These are phyloP conservation scores for Lepidochrysops patricia DNA, from an alignment of 2,888 invertebrate species.

Conservation along the genomic window DNA sequence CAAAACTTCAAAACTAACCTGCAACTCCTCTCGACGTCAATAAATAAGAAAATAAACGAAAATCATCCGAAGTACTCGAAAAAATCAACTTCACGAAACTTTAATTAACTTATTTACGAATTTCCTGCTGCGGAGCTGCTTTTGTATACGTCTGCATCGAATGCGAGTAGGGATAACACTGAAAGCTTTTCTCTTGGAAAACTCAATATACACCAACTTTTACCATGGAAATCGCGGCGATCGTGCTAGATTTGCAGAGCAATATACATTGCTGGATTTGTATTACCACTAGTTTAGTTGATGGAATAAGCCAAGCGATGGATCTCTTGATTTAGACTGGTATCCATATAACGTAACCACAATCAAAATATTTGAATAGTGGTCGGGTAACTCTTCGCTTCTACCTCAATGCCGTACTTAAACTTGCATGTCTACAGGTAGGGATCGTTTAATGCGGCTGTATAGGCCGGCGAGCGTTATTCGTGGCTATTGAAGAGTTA, in stretches of 20 bases:
- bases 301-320: conserved; percentile 27
- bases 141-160: conserved; percentile 16
- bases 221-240: conserved; percentile 11
- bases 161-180: conserved; percentile 22
- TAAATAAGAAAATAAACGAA: not conserved
- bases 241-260: conserved; percentile 7
- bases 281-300: too few species aligned
- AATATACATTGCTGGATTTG: conserved; percentile 31
- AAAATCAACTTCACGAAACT: conserved; percentile 23
- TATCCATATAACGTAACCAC: too few species aligned
- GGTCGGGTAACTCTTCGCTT: conserved; percentile 22
- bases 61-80: not conserved
- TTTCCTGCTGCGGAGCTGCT: conserved; percentile 15
- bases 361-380: conserved; percentile 14
- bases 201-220: conserved; percentile 25
- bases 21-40: not conserved
- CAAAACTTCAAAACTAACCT: not conserved
- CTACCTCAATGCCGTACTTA: conserved; percentile 34
- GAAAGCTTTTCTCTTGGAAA: conserved; percentile 24
- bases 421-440: conserved; percentile 52
- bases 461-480: conserved; percentile 27
- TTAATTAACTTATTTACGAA: conserved; percentile 21
- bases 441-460: conserved; percentile 52
- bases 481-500: conserved; percentile 31
- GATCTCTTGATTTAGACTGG: conserved; percentile 9